Conservation (phyloP, 2,888 invertebrate species). For the Ochropleura leucogaster region DNA sequence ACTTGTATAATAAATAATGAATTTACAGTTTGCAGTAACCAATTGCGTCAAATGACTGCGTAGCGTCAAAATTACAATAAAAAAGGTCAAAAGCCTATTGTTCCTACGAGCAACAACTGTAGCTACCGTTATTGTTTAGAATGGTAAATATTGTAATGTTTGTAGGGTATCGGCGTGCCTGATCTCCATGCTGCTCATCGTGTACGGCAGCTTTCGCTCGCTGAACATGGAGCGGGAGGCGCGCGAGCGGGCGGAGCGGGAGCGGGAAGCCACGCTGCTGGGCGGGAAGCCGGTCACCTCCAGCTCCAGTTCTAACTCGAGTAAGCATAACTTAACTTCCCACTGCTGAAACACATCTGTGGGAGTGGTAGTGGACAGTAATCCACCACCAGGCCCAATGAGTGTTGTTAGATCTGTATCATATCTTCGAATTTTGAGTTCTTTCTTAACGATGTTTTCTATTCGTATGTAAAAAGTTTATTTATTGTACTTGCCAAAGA, state of each 20-base stretch:
- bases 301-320: conserved; percentile 79
- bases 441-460: not conserved
- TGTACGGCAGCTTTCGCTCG: conserved; percentile 99
- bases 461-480: not conserved
- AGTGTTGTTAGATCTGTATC: not conserved
- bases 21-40: conserved; percentile 15
- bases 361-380: not conserved
- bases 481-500: not conserved
- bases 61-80: conserved; percentile 35
- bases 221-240: conserved; percentile 99
- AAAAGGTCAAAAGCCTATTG: conserved; percentile 45
- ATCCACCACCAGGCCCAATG: not conserved
- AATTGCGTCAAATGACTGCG: conserved; percentile 8
- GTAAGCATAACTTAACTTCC: conserved; percentile 68
- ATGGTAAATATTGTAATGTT: conserved; percentile 40
- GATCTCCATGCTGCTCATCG: conserved; percentile 98
- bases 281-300: conserved; percentile 87
- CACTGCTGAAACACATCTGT: not conserved
- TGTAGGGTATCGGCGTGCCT: conserved; percentile 97
- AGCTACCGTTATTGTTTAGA: conserved; percentile 31
- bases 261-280: conserved; percentile 92
- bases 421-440: not conserved
- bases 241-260: conserved; percentile 95
- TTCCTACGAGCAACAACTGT: conserved; percentile 22
- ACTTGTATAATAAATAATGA: not conserved